phyloP scores from a whole-genome alignment of 2,888 invertebrate species.

The Ganaspis brasiliensis region DNA sequence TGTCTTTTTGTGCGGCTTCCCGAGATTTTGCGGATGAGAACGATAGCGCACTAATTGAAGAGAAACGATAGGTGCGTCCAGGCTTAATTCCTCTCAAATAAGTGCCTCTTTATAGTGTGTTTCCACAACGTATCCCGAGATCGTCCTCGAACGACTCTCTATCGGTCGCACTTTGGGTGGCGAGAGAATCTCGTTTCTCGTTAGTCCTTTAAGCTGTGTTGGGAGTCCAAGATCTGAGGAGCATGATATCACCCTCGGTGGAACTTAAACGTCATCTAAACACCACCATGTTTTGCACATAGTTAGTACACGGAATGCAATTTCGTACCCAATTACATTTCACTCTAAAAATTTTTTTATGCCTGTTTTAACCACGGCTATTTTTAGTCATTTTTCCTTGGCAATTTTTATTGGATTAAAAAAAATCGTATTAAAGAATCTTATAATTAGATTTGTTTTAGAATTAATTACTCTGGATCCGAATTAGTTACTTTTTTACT shows the following conservation, averaged over 20 bases:
- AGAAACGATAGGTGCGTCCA: conserved; percentile 39
- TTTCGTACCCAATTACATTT: conserved; percentile 37
- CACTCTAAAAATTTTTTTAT: not conserved
- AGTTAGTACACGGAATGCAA: conserved; percentile 39
- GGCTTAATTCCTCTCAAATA: conserved; percentile 50
- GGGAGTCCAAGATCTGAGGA: conserved; percentile 67
- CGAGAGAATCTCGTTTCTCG: conserved; percentile 75
- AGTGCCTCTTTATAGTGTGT: conserved; percentile 53
- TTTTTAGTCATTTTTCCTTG: not conserved
- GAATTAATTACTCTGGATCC: too few relatives aligned
- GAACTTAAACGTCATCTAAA: conserved; percentile 51
- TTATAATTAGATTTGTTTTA: too few relatives aligned
- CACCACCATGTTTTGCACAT: conserved; percentile 41
- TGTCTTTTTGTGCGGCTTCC: conserved; percentile 28
- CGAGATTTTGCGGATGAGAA: conserved; percentile 34
- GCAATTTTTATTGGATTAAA: too few relatives aligned
- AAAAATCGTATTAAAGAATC: too few relatives aligned
- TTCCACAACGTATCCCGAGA: conserved; percentile 52
- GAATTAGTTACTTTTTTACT: too few relatives aligned
- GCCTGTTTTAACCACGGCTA: too few relatives aligned
- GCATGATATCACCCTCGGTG: conserved; percentile 68
- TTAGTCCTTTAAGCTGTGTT: conserved; percentile 66
- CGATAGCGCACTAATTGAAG: conserved; percentile 23
- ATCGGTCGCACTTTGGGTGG: conserved; percentile 74
- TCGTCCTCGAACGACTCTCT: conserved; percentile 49